Evolutionary conservation across 2,113 vertebrate species (phyloP).

Genomic region (Seriola aureovittata): DNA sequence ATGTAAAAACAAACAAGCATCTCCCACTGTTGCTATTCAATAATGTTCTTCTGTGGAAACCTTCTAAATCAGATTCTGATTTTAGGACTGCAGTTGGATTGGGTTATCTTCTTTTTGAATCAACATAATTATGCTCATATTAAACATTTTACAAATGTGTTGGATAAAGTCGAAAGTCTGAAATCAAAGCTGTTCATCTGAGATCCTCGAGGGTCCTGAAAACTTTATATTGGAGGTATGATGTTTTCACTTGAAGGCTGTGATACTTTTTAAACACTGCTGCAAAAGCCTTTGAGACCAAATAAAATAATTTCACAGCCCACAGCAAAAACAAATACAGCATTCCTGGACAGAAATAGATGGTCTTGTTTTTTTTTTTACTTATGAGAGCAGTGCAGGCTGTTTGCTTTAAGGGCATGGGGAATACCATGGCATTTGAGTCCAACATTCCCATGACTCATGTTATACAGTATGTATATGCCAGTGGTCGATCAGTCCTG

Average conservation of each 20-base stretch:
- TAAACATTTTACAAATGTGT: not conserved
- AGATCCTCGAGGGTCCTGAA: not conserved
- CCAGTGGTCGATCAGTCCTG: constrained; percentile 5
- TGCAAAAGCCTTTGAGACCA: constrained; percentile 8
- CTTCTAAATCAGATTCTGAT: too few species aligned
- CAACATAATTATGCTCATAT: not conserved
- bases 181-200: not conserved
- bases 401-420: constrained; percentile 52
- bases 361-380: constrained; percentile 44
- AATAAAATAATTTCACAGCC: constrained; percentile 3
- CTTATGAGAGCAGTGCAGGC: constrained; percentile 25
- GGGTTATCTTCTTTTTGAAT: not conserved
- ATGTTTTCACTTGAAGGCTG: constrained; percentile 22
- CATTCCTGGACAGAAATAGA: constrained; percentile 77
- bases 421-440: constrained; percentile 67
- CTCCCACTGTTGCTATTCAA: not conserved
- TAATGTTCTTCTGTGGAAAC: not conserved
- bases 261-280: constrained; percentile 16
- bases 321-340: constrained; percentile 51
- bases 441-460: constrained; percentile 66
- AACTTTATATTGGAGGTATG: not conserved
- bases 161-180: constrained; percentile 4
- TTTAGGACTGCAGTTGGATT: not conserved
- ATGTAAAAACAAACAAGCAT: constrained; percentile 16
- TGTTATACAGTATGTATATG: constrained; percentile 3